Evolutionary conservation across 2,797 vertebrate genomes (phyloP), one percentile per base, ranked within the genome.

Genomic region (Acanthis flammea): DNA sequence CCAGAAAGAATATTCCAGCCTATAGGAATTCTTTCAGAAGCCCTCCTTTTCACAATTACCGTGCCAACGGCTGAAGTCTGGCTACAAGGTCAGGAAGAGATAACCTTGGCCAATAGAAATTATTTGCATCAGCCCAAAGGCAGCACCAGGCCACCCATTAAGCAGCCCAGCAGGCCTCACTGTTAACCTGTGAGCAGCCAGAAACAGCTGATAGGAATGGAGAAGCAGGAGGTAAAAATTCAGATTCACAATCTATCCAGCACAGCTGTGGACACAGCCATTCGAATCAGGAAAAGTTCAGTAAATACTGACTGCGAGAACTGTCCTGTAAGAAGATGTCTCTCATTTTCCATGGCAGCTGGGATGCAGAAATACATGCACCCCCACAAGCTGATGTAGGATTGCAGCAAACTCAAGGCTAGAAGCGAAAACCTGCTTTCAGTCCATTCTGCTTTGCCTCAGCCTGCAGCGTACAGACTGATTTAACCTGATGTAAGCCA

Each of bases 401-500:
- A 79, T 4, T 63, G 45, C 55, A 70, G 50, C 78, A 92, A 95
- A 92, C 31, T 70, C 65, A 65, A 82, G 73, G 73, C 62, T 81
- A 41, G 84, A 80, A 85, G 50, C 23, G 51, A 94, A 95, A 95
- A 94, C 82, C 66, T 88, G 82, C 17, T 83, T 94, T 94, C 88
- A 93, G 94, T 91, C 85, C 73, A 63, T 76, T 92, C 70, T 92
- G 89, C 66, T 90, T 62, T 4, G n/a, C 90, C 62, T 86, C 89
- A 81, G 89, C 60, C 73, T 84, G 76, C 41, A 72, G 66, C 0
- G 0, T 33, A 57, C 57, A 72, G 88, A n/a, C 90, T 81, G 82
- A 90, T 94, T 94, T 92, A 96, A 95, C 93, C 88, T 94, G 85
- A 86, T 91, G 88, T 92, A 94, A 94, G 94, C 79, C 91, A 94